Conservation (phyloP, 2,888 invertebrate genomes). For the Clusia tigrina region DNA sequence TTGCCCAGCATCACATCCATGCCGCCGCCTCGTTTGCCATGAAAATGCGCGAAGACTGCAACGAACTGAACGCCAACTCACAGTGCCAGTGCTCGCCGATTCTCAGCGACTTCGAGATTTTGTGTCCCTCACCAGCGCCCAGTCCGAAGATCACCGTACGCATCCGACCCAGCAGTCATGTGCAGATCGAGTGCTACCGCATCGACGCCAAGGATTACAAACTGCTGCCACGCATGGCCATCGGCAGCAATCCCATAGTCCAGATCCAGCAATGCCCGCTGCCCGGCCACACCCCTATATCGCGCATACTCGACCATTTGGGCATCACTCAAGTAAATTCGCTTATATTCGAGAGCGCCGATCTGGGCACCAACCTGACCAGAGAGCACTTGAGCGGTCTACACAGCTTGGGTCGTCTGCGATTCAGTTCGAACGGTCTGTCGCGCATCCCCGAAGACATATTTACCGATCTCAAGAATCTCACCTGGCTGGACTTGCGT, state of each 20-base stretch:
- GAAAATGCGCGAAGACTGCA: conserved; percentile 51
- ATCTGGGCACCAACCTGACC: conserved; percentile 66
- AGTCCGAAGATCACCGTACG: conserved; percentile 57
- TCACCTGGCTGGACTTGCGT: conserved; percentile 73
- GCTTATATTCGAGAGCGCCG: conserved; percentile 68
- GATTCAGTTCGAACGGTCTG: conserved; percentile 71
- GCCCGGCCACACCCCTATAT: conserved; percentile 64
- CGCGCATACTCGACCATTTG: conserved; percentile 56
- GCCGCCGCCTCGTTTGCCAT: background rate
- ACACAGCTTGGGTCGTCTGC: conserved; percentile 67
- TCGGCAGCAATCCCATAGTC: conserved; percentile 54
- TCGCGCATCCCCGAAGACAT: conserved; percentile 71
- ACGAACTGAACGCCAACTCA: conserved; percentile 43
- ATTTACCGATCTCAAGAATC: conserved; percentile 69
- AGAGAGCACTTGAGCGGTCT: conserved; percentile 70
- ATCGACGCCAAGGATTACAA: conserved; percentile 54
- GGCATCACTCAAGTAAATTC: conserved; percentile 59
- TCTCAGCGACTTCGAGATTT: conserved; percentile 57
- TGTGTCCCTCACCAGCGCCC: conserved; percentile 52
- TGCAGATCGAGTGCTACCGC: conserved; percentile 59
- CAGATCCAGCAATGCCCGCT: conserved; percentile 61
- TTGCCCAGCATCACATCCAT: background rate
- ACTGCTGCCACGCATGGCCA: conserved; percentile 54
- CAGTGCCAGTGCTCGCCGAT: conserved; percentile 56
- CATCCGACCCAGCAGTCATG: conserved; percentile 51